These are phyloP conservation scores for Nomada fabriciana DNA, from an alignment of 2,888 invertebrate species.

Conservation along the genomic window DNA sequence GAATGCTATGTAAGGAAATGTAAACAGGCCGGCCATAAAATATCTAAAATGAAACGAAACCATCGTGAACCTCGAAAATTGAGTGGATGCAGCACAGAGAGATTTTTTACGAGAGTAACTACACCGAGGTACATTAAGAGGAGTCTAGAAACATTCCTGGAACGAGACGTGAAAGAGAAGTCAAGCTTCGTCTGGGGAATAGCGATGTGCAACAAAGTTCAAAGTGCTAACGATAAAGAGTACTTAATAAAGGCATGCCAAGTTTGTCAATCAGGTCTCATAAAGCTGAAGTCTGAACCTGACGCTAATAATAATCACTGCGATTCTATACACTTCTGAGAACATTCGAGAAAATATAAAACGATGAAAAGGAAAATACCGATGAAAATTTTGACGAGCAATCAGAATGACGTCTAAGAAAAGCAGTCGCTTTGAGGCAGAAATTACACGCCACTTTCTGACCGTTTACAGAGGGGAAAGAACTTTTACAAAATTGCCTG, in stretches of 20 bases:
- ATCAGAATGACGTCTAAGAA: neutral
- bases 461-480: neutral
- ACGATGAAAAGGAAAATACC: neutral
- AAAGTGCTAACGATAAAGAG: conserved; percentile 19
- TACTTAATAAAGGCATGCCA: conserved; percentile 72
- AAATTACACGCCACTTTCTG: conserved; percentile 12
- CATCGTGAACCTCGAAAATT: too few relatives aligned
- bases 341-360: neutral
- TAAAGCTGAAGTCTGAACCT: neutral
- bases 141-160: neutral
- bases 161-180: neutral
- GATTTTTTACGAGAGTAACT: neutral
- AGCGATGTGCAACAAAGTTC: conserved; percentile 22
- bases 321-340: neutral
- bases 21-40: too few relatives aligned
- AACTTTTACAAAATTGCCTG: neutral
- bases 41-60: too few relatives aligned
- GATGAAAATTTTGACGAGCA: neutral
- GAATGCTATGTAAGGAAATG: too few relatives aligned
- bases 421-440: conserved; percentile 3
- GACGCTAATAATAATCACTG: neutral
- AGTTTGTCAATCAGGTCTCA: conserved; percentile 51
- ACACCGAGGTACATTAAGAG: conserved; percentile 4
- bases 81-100: neutral
- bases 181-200: neutral